phyloP scores from a whole-genome alignment of 2,113 vertebrate genomes.

The Trematocara unimaculatum region DNA sequence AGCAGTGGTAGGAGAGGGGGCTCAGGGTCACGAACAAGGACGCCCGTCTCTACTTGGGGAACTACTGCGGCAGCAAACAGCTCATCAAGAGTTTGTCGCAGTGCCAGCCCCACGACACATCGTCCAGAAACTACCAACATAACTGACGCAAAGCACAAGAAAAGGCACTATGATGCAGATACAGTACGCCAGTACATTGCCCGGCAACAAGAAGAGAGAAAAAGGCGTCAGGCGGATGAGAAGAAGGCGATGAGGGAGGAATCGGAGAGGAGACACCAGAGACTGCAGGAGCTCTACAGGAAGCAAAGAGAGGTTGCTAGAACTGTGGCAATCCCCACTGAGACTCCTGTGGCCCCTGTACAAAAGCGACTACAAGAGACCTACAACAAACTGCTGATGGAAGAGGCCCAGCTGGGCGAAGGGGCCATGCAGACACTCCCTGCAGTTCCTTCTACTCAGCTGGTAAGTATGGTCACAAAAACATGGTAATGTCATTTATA shows the following conservation, averaged over 20 bases:
- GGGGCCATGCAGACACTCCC: slow-evolving; percentile 32
- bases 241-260: slow-evolving; percentile 83
- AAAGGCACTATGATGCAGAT: slow-evolving; percentile 89
- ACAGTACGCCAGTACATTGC: slow-evolving; percentile 87
- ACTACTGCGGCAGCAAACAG: background rate
- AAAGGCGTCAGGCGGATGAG: slow-evolving; percentile 84
- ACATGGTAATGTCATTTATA: background rate
- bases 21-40: slow-evolving; percentile 55
- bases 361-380: slow-evolving; percentile 77
- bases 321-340: slow-evolving; percentile 34
- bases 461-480: background rate
- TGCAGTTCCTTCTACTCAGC: background rate
- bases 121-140: slow-evolving; percentile 67
- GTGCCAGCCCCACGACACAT: slow-evolving; percentile 79
- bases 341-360: slow-evolving; percentile 61
- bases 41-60: slow-evolving; percentile 44
- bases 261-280: slow-evolving; percentile 68
- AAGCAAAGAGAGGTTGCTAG: slow-evolving; percentile 75
- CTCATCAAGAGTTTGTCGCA: slow-evolving; percentile 60
- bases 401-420: slow-evolving; percentile 70
- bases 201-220: slow-evolving; percentile 89
- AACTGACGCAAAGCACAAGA: slow-evolving; percentile 67
- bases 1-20: slow-evolving; percentile 28
- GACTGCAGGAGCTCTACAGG: slow-evolving; percentile 91
- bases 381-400: slow-evolving; percentile 81